Evolutionary conservation across 2,888 invertebrate species (phyloP).

Genomic region (Drosophila basisetae): DNA sequence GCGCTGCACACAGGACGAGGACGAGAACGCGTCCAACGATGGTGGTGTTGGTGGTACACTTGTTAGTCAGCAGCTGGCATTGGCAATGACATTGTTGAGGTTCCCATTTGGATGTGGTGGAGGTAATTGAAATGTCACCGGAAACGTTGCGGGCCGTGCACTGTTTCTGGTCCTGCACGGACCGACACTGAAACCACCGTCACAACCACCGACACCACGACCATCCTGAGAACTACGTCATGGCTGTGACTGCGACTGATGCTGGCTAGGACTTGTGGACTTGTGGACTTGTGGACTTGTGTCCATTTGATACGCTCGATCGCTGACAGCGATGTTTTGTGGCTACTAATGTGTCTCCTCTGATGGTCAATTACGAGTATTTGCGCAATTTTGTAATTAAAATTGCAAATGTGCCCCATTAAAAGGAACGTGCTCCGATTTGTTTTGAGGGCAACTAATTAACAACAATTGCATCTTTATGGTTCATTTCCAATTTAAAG

Average conservation of each 20-base stretch:
- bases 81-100: constrained; percentile 33
- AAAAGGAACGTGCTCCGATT: constrained; percentile 28
- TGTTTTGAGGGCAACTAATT: constrained; percentile 26
- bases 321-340: constrained; percentile 63
- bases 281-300: not conserved
- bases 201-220: constrained; percentile 6
- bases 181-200: constrained; percentile 28
- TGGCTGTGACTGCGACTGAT: not conserved
- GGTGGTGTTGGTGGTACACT: constrained; percentile 49
- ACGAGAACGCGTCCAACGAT: constrained; percentile 1
- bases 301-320: constrained; percentile 63
- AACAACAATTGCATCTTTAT: constrained; percentile 45
- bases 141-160: constrained; percentile 81
- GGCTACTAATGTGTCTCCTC: constrained; percentile 57
- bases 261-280: constrained; percentile 16
- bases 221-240: constrained; percentile 4
- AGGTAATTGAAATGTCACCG: constrained; percentile 85
- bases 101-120: constrained; percentile 70
- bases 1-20: constrained; percentile 24
- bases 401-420: constrained; percentile 53
- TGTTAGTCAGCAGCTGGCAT: constrained; percentile 65
- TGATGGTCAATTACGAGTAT: constrained; percentile 62
- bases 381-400: constrained; percentile 65
- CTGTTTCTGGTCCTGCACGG: constrained; percentile 73
- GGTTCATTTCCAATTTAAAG: constrained; percentile 34